These are phyloP conservation scores for Cheumatopsyche charites DNA, from an alignment of 1,140 invertebrate species.

Conservation along the genomic window DNA sequence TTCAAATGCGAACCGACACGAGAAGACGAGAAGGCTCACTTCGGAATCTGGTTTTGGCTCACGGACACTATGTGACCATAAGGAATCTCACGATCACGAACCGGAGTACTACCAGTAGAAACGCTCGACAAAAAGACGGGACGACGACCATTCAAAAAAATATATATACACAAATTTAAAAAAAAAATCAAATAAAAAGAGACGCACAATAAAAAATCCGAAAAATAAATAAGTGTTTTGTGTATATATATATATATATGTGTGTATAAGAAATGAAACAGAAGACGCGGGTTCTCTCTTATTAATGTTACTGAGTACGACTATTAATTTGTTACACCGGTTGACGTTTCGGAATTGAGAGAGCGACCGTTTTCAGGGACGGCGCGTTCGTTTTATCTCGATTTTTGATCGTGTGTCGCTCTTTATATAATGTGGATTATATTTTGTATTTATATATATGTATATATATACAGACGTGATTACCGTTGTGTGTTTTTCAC, in stretches of 20 bases:
- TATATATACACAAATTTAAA: background rate
- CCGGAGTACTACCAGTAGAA: conserved; percentile 27
- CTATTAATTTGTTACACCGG: conserved; percentile 40
- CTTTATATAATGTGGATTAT: conserved; percentile 9
- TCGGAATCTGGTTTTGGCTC: conserved; percentile 36
- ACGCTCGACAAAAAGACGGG: conserved; percentile 18
- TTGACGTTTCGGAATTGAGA: conserved; percentile 39
- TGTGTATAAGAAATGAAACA: conserved; percentile 19
- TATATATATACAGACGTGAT: conserved; percentile 4
- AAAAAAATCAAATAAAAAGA: conserved; percentile 11
- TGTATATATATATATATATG: background rate
- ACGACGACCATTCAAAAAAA: conserved; percentile 16
- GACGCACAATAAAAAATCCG: background rate
- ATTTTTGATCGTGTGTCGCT: conserved; percentile 16
- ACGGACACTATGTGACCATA: conserved; percentile 33
- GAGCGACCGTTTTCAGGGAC: conserved; percentile 36
- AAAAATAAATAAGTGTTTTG: conserved; percentile 14
- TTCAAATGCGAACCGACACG: conserved; percentile 19
- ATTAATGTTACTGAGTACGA: conserved; percentile 38
- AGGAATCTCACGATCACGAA: conserved; percentile 37
- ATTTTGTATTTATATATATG: conserved; percentile 13
- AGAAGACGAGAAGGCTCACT: conserved; percentile 23
- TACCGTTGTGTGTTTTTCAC: background rate
- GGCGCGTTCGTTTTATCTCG: conserved; percentile 21
- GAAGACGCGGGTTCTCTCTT: conserved; percentile 30